phyloP scores from a whole-genome alignment of 2,797 vertebrate species.

The Pseudochaenichthys georgianus region DNA sequence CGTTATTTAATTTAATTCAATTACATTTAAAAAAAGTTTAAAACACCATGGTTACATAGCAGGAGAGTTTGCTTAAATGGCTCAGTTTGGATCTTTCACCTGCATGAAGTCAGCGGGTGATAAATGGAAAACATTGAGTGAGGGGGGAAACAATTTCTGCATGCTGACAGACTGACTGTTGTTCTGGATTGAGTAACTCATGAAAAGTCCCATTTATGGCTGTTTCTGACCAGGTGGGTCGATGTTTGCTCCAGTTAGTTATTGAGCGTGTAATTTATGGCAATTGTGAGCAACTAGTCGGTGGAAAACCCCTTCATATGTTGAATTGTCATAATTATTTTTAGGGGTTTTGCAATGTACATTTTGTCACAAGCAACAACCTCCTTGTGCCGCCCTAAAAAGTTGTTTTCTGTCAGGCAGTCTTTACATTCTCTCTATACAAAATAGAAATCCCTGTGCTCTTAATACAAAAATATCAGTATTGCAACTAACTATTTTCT shows the following conservation, averaged over 20 bases:
- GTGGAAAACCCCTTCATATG: conserved; percentile 16
- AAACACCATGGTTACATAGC: conserved; percentile 18
- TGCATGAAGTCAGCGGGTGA: conserved; percentile 19
- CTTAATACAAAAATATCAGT: background rate
- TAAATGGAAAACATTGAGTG: conserved; percentile 44
- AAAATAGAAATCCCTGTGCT: background rate
- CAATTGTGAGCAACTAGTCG: conserved; percentile 11
- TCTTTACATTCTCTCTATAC: background rate
- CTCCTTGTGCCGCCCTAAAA: background rate
- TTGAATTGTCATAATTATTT: background rate
- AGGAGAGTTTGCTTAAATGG: conserved; percentile 28
- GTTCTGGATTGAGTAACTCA: conserved; percentile 34
- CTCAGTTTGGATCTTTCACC: conserved; percentile 24
- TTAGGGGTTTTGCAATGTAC: no score
- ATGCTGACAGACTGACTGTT: conserved; percentile 40
- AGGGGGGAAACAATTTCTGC: conserved; percentile 42
- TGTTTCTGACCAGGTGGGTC: conserved; percentile 21
- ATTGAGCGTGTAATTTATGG: conserved; percentile 12
- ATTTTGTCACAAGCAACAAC: background rate
- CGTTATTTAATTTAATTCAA: conserved; percentile 34
- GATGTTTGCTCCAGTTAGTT: conserved; percentile 3
- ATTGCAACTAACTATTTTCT: background rate
- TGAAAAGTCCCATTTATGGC: conserved; percentile 24
- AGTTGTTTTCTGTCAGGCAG: no score
- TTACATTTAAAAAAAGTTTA: conserved; percentile 20